phyloP scores from a whole-genome alignment of 2,113 vertebrate species.

The Sinocyclocheilus grahami region DNA sequence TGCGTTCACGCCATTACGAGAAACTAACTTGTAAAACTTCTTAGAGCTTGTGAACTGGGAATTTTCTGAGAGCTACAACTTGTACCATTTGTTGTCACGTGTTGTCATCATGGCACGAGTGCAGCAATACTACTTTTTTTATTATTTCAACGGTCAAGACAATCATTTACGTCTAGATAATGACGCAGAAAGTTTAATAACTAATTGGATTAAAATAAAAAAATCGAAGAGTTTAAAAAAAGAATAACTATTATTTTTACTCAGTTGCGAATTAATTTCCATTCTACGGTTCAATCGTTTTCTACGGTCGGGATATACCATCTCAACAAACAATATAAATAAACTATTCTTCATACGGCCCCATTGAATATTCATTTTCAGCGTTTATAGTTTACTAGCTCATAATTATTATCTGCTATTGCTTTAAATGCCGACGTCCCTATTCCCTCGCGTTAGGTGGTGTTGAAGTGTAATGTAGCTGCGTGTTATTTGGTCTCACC shows the following conservation, averaged over 20 bases:
- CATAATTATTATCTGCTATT: background rate
- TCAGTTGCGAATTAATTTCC: background rate
- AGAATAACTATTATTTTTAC: background rate
- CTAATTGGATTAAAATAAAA: background rate
- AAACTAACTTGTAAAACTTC: no score
- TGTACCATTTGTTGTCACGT: no score
- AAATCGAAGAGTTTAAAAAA: background rate
- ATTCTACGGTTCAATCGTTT: background rate
- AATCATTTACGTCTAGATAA: background rate
- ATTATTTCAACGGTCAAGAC: no score
- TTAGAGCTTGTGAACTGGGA: no score
- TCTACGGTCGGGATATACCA: background rate
- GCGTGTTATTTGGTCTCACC: conserved; percentile 13
- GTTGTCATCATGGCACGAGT: no score
- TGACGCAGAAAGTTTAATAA: background rate
- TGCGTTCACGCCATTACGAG: no score
- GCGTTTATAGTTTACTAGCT: background rate
- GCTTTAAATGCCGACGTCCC: background rate
- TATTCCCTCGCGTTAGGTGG: background rate
- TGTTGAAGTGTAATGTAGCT: background rate
- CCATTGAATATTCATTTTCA: background rate
- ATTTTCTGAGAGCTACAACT: no score
- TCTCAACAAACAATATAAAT: background rate
- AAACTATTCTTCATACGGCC: background rate
- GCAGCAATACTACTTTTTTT: no score